Conservation (phyloP, 2,888 invertebrate genomes). For the Plagiodera versicolora region DNA sequence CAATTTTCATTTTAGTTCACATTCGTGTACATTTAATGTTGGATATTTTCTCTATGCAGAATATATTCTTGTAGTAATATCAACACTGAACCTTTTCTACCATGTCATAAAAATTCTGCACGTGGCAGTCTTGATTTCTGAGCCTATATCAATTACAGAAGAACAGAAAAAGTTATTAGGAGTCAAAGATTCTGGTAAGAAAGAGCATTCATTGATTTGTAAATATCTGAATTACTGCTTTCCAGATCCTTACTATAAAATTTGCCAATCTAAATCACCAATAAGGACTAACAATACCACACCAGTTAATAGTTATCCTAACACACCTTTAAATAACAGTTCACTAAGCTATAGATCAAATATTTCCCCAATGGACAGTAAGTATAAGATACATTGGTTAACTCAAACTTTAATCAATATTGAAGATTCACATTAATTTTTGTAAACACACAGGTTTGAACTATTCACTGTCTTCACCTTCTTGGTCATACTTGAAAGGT, state of each 20-base stretch:
- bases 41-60: slow-evolving; percentile 54
- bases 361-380: slow-evolving; percentile 48
- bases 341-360: slow-evolving; percentile 52
- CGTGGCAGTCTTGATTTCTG: slow-evolving; percentile 48
- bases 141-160: slow-evolving; percentile 57
- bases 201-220: not conserved
- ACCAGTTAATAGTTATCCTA: slow-evolving; percentile 19
- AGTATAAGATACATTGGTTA: no score
- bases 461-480: slow-evolving; percentile 46
- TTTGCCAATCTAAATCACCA: slow-evolving; percentile 33
- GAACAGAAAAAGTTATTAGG: slow-evolving; percentile 60
- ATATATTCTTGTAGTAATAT: slow-evolving; percentile 53
- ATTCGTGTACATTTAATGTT: slow-evolving; percentile 56
- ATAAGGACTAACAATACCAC: slow-evolving; percentile 17
- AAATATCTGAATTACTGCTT: slow-evolving; percentile 15
- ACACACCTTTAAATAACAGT: slow-evolving; percentile 49
- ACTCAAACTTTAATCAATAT: no score
- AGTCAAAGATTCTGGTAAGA: slow-evolving; percentile 54
- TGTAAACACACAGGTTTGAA: slow-evolving; percentile 43
- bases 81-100: slow-evolving; percentile 58
- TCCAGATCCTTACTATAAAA: slow-evolving; percentile 42
- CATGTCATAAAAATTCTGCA: slow-evolving; percentile 58
- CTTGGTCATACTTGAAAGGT: slow-evolving; percentile 51
- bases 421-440: no score
- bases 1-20: slow-evolving; percentile 45